Conservation (phyloP, 1,140 invertebrate species). For the Papilio dardanus region DNA sequence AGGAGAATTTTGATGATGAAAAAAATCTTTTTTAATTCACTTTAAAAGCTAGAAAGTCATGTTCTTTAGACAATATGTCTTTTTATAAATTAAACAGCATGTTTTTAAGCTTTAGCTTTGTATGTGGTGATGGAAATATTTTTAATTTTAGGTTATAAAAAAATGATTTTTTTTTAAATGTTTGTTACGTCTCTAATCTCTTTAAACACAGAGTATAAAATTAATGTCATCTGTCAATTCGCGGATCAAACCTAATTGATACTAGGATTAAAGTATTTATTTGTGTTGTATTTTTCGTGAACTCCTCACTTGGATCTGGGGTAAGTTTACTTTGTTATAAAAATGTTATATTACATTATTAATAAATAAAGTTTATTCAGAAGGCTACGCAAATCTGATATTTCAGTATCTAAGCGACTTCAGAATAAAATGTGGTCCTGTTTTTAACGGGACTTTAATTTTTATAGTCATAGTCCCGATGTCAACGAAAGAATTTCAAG, state of each 20-base stretch:
- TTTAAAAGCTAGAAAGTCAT: too few species aligned
- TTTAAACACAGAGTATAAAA: constrained; percentile 9
- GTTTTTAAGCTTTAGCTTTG: background rate
- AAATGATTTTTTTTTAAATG: background rate
- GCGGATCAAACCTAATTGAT: constrained; percentile 41
- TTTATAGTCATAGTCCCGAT: too few species aligned
- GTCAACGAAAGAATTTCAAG: too few species aligned
- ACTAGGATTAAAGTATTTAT: constrained; percentile 41
- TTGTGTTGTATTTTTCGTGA: constrained; percentile 17
- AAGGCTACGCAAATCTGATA: too few species aligned
- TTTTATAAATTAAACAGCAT: background rate
- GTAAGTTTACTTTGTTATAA: constrained; percentile 44
- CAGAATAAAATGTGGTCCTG: too few species aligned
- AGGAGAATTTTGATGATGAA: too few species aligned
- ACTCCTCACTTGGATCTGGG: constrained; percentile 50
- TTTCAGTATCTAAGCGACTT: too few species aligned
- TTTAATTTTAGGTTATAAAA: background rate
- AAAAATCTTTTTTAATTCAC: too few species aligned
- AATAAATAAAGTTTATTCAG: too few species aligned
- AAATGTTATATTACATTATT: too few species aligned
- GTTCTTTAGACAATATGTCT: too few species aligned
- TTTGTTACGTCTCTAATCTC: background rate
- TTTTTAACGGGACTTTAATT: too few species aligned
- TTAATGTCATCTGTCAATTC: constrained; percentile 33
- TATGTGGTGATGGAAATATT: background rate